These are phyloP conservation scores for Eretmochelys imbricata DNA, from an alignment of 2,113 vertebrate species.

Conservation along the genomic window DNA sequence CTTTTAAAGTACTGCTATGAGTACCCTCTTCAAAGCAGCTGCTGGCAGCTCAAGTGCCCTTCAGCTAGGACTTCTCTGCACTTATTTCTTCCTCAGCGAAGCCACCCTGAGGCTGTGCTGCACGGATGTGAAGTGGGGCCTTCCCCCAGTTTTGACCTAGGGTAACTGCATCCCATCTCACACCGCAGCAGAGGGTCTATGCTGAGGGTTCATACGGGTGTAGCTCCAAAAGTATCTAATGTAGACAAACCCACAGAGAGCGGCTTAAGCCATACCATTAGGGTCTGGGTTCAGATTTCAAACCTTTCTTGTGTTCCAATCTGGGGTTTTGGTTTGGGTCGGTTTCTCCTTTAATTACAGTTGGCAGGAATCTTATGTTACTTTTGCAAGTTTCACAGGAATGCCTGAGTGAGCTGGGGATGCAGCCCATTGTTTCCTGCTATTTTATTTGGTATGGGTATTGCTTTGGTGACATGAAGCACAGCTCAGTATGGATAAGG, in stretches of 20 bases:
- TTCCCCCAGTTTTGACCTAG: background rate
- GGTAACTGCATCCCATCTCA: background rate
- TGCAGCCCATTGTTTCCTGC: background rate
- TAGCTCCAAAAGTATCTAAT: too few relatives aligned
- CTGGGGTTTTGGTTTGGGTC: background rate
- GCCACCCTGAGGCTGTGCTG: too few relatives aligned
- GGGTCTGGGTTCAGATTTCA: background rate
- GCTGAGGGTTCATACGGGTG: background rate
- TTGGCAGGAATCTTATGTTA: background rate
- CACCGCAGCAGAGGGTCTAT: background rate
- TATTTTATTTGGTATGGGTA: background rate
- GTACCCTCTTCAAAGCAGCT: background rate
- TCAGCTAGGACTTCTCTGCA: background rate
- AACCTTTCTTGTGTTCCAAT: background rate
- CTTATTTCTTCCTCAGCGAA: background rate
- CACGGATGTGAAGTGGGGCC: too few relatives aligned
- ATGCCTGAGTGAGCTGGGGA: background rate
- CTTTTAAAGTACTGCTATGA: background rate
- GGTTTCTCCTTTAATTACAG: background rate
- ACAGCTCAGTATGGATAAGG: background rate
- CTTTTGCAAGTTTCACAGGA: background rate
- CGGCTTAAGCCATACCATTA: too few relatives aligned
- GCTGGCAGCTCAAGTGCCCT: accelerated
- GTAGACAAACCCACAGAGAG: background rate
- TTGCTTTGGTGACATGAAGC: background rate